A percentile compares a stretch with the other conserved stretches of the same genome.
Conservation (phyloP, 2,113 vertebrate species). For the Epinephelus fuscoguttatus region DNA sequence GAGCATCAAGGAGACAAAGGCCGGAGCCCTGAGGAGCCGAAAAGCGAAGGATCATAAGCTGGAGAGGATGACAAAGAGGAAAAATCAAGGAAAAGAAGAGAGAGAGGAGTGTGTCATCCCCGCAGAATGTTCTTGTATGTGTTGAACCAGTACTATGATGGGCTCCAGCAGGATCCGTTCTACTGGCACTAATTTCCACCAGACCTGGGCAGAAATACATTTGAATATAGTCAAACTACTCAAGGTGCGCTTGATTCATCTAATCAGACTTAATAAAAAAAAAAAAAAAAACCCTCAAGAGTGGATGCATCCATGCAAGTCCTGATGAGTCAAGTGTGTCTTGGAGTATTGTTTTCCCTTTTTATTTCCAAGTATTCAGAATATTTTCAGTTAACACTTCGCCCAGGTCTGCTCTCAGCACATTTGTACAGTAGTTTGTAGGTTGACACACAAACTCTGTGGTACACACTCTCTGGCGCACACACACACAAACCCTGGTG, state of each 20-base stretch:
- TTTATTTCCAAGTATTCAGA: slow-evolving; percentile 33
- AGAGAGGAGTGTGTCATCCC: slow-evolving; percentile 54
- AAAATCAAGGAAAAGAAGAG: slow-evolving; percentile 35
- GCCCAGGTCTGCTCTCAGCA: slow-evolving; percentile 77
- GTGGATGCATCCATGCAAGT: slow-evolving; percentile 47
- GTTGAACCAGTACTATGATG: slow-evolving; percentile 52
- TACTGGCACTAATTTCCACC: slow-evolving; percentile 56
- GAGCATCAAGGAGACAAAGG: slow-evolving; percentile 73
- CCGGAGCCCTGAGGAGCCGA: slow-evolving; percentile 77
- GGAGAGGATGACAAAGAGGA: slow-evolving; percentile 47
- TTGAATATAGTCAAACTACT: slow-evolving; percentile 40
- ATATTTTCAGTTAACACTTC: slow-evolving; percentile 39
- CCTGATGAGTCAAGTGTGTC: slow-evolving; percentile 59
- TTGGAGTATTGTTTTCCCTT: slow-evolving; percentile 22
- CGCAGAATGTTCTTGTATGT: slow-evolving; percentile 45
- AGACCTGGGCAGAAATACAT: slow-evolving; percentile 66
- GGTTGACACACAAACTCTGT: slow-evolving; percentile 74
- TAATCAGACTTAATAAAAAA: slow-evolving; percentile 20
- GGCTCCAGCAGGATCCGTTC: slow-evolving; percentile 28
- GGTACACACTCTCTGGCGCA: slow-evolving; percentile 65
- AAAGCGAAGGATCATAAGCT: slow-evolving; percentile 74
- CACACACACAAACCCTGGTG: slow-evolving; percentile 64
- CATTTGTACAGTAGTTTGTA: slow-evolving; percentile 76
- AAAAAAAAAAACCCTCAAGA: slow-evolving; percentile 20
- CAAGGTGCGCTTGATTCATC: slow-evolving; percentile 57